Conservation (phyloP, 2,113 vertebrate genomes). For the Lucifuga dentata region DNA sequence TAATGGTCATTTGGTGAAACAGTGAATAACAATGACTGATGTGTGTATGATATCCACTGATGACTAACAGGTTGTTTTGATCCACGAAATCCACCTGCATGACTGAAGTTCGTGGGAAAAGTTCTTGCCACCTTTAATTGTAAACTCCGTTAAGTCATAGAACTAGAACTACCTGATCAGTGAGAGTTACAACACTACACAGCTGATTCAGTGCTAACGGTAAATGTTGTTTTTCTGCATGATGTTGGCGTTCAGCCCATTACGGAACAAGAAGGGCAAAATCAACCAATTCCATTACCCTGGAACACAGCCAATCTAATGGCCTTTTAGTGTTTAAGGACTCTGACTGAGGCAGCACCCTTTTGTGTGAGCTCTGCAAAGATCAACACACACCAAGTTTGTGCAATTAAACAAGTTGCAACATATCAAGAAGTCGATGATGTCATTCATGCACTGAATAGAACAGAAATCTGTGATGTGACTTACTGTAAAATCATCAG, state of each 20-base stretch:
- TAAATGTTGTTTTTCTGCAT: slow-evolving; percentile 81
- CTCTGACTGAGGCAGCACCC: slow-evolving; percentile 34
- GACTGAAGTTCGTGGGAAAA: slow-evolving; percentile 77
- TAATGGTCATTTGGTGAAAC: neutral
- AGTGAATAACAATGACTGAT: neutral
- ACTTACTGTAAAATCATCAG: neutral
- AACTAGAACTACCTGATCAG: slow-evolving; percentile 81
- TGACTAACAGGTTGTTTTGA: slow-evolving; percentile 70
- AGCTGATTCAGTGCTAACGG: slow-evolving; percentile 85
- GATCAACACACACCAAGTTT: slow-evolving; percentile 3
- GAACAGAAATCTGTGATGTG: neutral
- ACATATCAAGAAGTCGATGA: slow-evolving; percentile 35
- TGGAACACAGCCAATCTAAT: neutral
- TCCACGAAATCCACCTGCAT: slow-evolving; percentile 58
- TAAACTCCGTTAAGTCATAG: slow-evolving; percentile 80
- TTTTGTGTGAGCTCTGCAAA: slow-evolving; percentile 5
- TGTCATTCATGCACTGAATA: slow-evolving; percentile 15
- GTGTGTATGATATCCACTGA: slow-evolving; percentile 4
- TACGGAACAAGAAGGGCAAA: slow-evolving; percentile 18
- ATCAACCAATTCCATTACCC: slow-evolving; percentile 20
- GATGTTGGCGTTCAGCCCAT: slow-evolving; percentile 61
- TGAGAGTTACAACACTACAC: slow-evolving; percentile 68
- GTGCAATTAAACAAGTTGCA: slow-evolving; percentile 39
- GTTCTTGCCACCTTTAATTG: slow-evolving; percentile 75
- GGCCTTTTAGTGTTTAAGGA: neutral